Conservation (phyloP, 2,888 invertebrate species). For the Drosophila picticornis region DNA sequence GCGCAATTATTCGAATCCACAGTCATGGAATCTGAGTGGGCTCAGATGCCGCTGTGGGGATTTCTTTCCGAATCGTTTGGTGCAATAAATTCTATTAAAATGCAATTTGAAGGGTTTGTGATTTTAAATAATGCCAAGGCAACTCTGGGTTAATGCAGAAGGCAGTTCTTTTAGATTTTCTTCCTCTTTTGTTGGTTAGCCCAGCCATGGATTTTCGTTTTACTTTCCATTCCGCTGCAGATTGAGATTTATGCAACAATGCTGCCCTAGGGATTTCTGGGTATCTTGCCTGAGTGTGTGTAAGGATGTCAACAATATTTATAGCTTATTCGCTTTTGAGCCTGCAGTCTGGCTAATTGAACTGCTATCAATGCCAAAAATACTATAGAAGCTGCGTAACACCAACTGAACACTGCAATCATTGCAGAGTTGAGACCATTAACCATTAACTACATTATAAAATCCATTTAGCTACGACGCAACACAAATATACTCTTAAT, state of each 20-base stretch:
- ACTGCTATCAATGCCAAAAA: constrained; percentile 23
- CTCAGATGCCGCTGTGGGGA: constrained; percentile 37
- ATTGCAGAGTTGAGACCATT: neutral
- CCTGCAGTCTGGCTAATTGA: constrained; percentile 35
- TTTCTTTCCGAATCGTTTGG: constrained; percentile 60
- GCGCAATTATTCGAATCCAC: constrained; percentile 35
- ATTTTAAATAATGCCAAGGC: constrained; percentile 76
- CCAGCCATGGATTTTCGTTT: constrained; percentile 20
- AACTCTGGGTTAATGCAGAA: constrained; percentile 50
- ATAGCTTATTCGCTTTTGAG: constrained; percentile 31
- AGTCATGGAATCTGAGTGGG: constrained; percentile 1
- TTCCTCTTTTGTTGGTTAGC: constrained; percentile 24
- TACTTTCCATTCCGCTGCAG: constrained; percentile 22
- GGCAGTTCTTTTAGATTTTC: constrained; percentile 31
- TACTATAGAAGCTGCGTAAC: neutral
- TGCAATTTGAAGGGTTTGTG: constrained; percentile 79
- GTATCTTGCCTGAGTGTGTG: neutral
- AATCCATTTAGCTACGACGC: neutral
- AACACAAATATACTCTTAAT: neutral
- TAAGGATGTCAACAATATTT: constrained; percentile 42
- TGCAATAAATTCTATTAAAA: constrained; percentile 81
- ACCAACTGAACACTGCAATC: neutral
- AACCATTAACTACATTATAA: neutral
- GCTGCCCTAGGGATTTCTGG: constrained; percentile 1
- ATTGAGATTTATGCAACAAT: constrained; percentile 56